phyloP scores from a whole-genome alignment of 2,888 invertebrate genomes.

The Caenorhabditis afra region DNA sequence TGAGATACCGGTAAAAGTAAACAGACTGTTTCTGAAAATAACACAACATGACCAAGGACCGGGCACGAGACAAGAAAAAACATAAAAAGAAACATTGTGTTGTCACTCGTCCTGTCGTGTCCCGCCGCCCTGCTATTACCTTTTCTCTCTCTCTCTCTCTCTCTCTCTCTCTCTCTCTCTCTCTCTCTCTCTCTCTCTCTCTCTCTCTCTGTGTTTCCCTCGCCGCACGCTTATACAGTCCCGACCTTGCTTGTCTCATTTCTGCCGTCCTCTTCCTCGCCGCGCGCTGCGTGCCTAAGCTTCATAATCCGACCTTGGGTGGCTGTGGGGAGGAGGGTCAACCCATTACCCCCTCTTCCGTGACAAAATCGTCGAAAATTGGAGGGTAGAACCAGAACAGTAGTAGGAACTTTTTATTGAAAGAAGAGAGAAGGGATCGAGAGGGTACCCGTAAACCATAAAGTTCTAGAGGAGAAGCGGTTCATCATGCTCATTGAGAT shows the following conservation, averaged over 20 bases:
- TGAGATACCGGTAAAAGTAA: too few species aligned
- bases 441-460: background rate
- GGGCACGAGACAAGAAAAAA: background rate
- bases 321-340: too few species aligned
- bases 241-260: constrained; percentile 44
- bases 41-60: too few species aligned
- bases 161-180: background rate
- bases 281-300: constrained; percentile 38
- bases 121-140: constrained; percentile 1
- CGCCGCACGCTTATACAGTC: constrained; percentile 16
- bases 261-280: constrained; percentile 27
- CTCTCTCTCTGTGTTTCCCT: too few species aligned
- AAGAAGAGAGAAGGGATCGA: background rate
- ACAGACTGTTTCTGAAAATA: too few species aligned
- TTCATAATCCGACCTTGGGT: constrained; percentile 60
- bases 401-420: background rate
- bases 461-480: constrained; percentile 3
- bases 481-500: constrained; percentile 34
- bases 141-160: background rate
- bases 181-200: background rate
- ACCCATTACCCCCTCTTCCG: constrained; percentile 37
- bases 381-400: background rate
- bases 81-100: constrained; percentile 38
- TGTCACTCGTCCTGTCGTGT: constrained; percentile 15
- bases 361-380: background rate